Base-by-base conservation (phyloP, 1,140 invertebrate species). In the Drosophila jambulina region DNA sequence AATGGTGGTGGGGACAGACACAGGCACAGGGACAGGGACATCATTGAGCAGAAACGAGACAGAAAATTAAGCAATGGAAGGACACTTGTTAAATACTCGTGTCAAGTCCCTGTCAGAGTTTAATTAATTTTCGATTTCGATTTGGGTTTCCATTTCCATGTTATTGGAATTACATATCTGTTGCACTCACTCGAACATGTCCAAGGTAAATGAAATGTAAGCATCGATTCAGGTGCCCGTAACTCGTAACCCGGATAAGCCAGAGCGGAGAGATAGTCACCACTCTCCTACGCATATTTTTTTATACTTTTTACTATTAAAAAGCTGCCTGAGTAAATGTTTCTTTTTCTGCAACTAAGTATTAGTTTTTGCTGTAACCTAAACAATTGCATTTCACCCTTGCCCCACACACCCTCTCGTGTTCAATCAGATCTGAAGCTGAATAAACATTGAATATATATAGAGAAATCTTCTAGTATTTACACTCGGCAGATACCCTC, bases 111-210 rank as follows among this genome's bases (percentile, higher is more conserved):
- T 65, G 67, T 69, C 46, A 38, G 23, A 19, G 38, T 49, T 70
- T 70, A 70, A 70, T 70, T 70, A 68, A 68, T 70, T 70, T 68
- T 70, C 67, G 48, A 70, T 67, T 70, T 70, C 67, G 32, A 54
- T 68, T 70, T 68, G 15, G 15, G 53, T 68, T 45, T 70, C 48
- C 48, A 70, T 70, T 68, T 42, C 48, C 32, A n/a, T 12, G 38
- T 46, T 70, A 68, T 68, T 68, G 63, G 48, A 70, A 70, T 70
- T 68, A 68, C 67, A 70, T 45, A 68, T 56, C 48, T 56, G 32
- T 32, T 46, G 63, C 62, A 36, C 21, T 53, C 48, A 9, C n/a
- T 13, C 10, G 17, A 23, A 21, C n/a, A 21, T 54, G 48, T 68
- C 32, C 23, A n/a, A 45, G 32, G 29, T 54, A 53, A 67, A 70